Evolutionary conservation across 2,113 vertebrate species (phyloP), one percentile per base, ranked within the genome.

Genomic region (Cottus gobio): DNA sequence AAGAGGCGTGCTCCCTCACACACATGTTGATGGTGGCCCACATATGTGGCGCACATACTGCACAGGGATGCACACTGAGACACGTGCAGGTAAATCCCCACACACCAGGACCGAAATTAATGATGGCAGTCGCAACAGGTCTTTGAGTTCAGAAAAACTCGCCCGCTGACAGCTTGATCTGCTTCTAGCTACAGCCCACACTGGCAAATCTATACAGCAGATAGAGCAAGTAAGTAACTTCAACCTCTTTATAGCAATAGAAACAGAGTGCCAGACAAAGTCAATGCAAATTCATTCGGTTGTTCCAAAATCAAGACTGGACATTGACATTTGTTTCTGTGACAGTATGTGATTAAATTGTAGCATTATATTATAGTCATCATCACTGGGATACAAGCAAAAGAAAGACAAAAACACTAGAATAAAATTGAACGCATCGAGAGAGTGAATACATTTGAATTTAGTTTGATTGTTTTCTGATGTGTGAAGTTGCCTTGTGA

Each of bases 251-350:
- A 22, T 18, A 57, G 56, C n/a, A 56, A 24, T 46, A 36, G 67
- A 22, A 24, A 61, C 44, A 58, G 18, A 26, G 52, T 64, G 24
- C 24, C 44, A 46, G 72, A 81, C 54, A 56, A 3, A 63, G 34
- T 65, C 56, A 26, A 71, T 60, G 34, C 57, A 90, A 78, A 82
- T 84, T 58, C 13, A 62, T 74, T 82, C 31, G 61, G 28, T 80
- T 80, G 66, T 57, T 80, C 22, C 67, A 54, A 67, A 80, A 79
- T 44, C 54, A 52, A 48, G 73, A 64, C n/a, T 71, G 48, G 52
- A 84, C 63, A 84, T 60, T 18, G n/a, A 30, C 22, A 48, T 46
- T 16, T 36, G 48, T 66, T 42, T 72, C 31, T 58, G 39, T 80
- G 37, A 77, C 75, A 77, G 37, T 70, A 57, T 48, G 6, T n/a